Evolutionary conservation across 2,113 vertebrate species (phyloP).

Genomic region (Guaruba guarouba): DNA sequence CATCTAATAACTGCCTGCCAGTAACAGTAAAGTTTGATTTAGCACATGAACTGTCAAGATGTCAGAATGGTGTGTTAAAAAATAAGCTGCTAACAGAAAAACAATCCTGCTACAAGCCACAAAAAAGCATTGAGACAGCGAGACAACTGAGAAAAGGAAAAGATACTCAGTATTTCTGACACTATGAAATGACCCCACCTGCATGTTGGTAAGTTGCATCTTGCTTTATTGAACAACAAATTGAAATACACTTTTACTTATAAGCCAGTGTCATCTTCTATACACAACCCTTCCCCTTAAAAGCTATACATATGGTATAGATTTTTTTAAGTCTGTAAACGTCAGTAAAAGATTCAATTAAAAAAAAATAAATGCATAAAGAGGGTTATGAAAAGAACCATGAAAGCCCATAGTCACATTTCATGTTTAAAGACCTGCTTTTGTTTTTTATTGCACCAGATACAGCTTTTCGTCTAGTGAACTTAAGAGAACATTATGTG

Average conservation of each 20-base stretch:
- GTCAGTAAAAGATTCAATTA: neutral
- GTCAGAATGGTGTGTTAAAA: conserved; percentile 49
- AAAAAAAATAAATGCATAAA: neutral
- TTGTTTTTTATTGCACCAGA: neutral
- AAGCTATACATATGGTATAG: neutral
- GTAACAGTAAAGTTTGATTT: conserved; percentile 79
- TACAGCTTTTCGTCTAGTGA: neutral
- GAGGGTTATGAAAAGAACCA: neutral
- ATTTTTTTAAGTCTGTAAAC: neutral
- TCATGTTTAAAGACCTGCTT: neutral
- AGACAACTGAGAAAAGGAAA: neutral
- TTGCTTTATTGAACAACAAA: neutral
- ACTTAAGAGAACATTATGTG: neutral
- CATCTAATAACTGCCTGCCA: conserved; percentile 75
- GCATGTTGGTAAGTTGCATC: neutral
- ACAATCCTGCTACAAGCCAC: neutral
- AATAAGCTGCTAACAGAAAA: conserved; percentile 29
- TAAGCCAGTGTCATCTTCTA: neutral
- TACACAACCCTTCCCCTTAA: neutral
- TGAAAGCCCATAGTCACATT: neutral
- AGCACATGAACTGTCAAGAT: conserved; percentile 55
- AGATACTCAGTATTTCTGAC: neutral
- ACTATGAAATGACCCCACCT: neutral
- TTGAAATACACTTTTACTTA: neutral
- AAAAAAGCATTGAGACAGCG: neutral